Base-by-base conservation (phyloP, 2,113 vertebrate genomes). In the Promerops cafer region DNA sequence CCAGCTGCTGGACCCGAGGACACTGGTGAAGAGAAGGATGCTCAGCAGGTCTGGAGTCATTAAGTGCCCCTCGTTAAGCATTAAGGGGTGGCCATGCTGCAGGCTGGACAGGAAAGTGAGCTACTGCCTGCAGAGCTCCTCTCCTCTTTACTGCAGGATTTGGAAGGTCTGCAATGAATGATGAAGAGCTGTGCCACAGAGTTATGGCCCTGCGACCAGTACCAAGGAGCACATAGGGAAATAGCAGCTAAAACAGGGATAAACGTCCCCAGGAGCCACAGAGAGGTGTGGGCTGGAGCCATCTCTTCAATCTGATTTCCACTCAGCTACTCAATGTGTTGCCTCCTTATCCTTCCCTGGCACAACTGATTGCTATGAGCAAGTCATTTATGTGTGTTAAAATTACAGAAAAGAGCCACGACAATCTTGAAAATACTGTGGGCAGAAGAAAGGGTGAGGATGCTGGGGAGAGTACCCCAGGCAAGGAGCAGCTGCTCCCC, bases 11-110 rank as follows among this genome's bases (percentile, higher is more conserved):
- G 18, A 44, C 23, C 16, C 1, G 3, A 45, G 66, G 45, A 47
- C 42, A 19, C 24, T 30, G 50, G 33, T 2, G 1, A 79, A 79
- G 49, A 16, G 33, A 24, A 64, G 28, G 53, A 52, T 40, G 76
- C 59, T 77, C 63, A 69, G 81, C 28, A 56, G 4, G 1, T 33
- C 50, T 77, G 71, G 40, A 23, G 7, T 37, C 52, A 9, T 33
- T 27, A 52, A n/a, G 11, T 42, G 2, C 18, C 22, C 7, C 26
- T 6, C 0, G 0, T 4, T 7, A 33, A 52, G 49, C 27, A 12
- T 15, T 44, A 56, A 45, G 31, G 5, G 24, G 16, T 35, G 76
- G 30, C 68, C n/a, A 16, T 12, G 69, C 59, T 57, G 95, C 72
- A 69, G 54, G 28, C 44, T 72, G 72, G 76, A 22, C 1, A 4